Base-by-base conservation (phyloP, 2,888 invertebrate genomes). In the Eustalomyia histrio region DNA sequence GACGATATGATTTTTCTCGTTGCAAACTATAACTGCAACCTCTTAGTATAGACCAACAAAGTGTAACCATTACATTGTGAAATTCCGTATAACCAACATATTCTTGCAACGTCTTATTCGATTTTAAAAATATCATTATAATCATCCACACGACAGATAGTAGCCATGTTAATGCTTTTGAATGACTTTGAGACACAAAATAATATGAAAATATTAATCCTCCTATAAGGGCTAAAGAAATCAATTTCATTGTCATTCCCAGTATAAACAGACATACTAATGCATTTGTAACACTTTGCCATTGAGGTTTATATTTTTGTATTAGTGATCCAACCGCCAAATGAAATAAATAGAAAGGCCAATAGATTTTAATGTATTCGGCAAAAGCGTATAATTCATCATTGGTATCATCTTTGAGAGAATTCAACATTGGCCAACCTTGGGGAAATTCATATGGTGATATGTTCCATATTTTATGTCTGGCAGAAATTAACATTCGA, bases 41-140 rank as follows among this genome's bases (percentile, higher is more conserved):
- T 86, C 95, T 93, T 84, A 94, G 91, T 89, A 93, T 94, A 87
- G 93, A 94, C 96, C 95, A 96, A 80, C 94, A 88, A 12, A 90
- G 80, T 0, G 88, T 86, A 2, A 90, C 86, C 60, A 90, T 86
- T 3, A 90, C 74, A 68, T 87, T 85, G 14, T 87, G 89, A 60
- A 87, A 89, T 72, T 89, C 88, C 14, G 85, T 78, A 78, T 88
- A 89, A 1, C 89, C 88, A 2, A 89, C 84, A 14, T 83, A 69
- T 1, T 85, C 80, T 33, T 87, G 85, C 76, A 89, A 84, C 58
- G 76, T 78, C n/a, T 24, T 73, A 53, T 80, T 85, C 2, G 84
- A 85, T 47, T 89, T 89, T 14, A 88, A 84, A 29, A 86, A 55
- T 76, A 88, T 89, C 33, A 90, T 87, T 39, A 83, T 69, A 29